Percentiles rank a stretch among this genome's conserved stretches.
These are phyloP conservation scores for Drusus annulatus DNA, from an alignment of 1,140 invertebrate genomes.

Conservation along the genomic window DNA sequence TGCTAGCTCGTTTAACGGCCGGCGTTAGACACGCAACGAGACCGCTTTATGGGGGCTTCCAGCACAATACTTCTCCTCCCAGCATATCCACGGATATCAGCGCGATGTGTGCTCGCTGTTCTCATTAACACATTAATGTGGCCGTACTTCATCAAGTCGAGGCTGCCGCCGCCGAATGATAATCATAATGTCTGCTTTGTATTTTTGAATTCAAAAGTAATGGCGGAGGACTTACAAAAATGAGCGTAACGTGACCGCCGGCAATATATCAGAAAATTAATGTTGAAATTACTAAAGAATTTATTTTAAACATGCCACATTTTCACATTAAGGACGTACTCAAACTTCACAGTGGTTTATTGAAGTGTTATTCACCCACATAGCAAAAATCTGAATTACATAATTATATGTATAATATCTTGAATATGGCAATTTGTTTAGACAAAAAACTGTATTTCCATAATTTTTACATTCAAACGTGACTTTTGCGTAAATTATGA, in stretches of 20 bases:
- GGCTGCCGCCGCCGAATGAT: neutral
- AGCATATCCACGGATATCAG: neutral
- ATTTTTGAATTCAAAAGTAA: constrained; percentile 10
- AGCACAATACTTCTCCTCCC: neutral
- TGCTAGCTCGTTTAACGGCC: constrained; percentile 25
- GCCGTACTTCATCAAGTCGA: neutral
- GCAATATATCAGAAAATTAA: too few relatives aligned
- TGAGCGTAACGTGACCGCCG: neutral
- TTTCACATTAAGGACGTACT: too few relatives aligned
- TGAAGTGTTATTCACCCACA: too few relatives aligned
- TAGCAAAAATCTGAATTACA: too few relatives aligned
- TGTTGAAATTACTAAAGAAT: too few relatives aligned
- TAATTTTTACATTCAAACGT: too few relatives aligned
- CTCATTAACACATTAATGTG: constrained; percentile 10
- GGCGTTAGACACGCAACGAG: constrained; percentile 40
- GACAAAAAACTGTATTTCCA: too few relatives aligned
- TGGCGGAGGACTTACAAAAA: neutral
- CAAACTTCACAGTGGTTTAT: too few relatives aligned
- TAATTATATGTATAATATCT: too few relatives aligned
- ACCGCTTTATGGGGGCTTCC: constrained; percentile 12
- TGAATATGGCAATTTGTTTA: too few relatives aligned
- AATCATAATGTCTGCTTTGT: neutral
- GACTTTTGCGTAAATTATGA: too few relatives aligned
- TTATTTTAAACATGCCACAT: too few relatives aligned
- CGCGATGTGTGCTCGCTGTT: neutral